A percentile compares a stretch with the other conserved stretches of the same genome.
phyloP scores from a whole-genome alignment of 1,140 invertebrate species.

The Drosophila mayri region DNA sequence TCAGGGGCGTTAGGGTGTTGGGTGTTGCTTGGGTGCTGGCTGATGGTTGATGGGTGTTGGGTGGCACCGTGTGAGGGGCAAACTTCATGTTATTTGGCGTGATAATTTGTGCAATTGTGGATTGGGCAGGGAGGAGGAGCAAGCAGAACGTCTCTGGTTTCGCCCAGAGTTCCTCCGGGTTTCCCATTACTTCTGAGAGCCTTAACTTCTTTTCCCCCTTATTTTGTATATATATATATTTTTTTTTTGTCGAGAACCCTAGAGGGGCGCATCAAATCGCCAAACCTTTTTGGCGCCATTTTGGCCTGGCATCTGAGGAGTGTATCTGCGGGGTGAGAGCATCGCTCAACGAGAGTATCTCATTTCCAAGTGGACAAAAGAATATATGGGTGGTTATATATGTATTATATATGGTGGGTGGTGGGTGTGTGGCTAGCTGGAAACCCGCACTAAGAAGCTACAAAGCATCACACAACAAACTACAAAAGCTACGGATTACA shows the following conservation, averaged over 20 bases:
- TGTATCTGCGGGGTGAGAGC: constrained; percentile 18
- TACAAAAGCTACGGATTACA: constrained; percentile 55
- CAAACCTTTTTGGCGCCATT: constrained; percentile 61
- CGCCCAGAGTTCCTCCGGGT: constrained; percentile 6
- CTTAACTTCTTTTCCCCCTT: constrained; percentile 1
- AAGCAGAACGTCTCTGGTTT: constrained; percentile 11
- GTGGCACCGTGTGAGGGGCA: constrained; percentile 52
- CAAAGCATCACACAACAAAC: constrained; percentile 59
- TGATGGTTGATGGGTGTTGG: not conserved
- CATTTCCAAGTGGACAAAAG: constrained; percentile 14
- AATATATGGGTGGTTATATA: not conserved
- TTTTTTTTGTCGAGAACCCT: constrained; percentile 8
- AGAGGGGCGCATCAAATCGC: constrained; percentile 48
- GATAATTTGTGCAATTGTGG: constrained; percentile 84
- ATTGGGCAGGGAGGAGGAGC: constrained; percentile 36
- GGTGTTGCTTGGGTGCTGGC: not conserved
- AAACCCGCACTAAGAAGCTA: constrained; percentile 44
- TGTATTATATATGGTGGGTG: constrained; percentile 1
- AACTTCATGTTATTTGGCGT: constrained; percentile 79
- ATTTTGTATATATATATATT: not conserved
- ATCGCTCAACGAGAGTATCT: constrained; percentile 17
- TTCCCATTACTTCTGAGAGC: constrained; percentile 30
- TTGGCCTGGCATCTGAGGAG: constrained; percentile 23
- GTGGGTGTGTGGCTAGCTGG: constrained; percentile 17
- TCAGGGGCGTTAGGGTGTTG: constrained; percentile 11